Evolutionary conservation across 2,113 vertebrate species (phyloP).

Genomic region (Hemicordylus capensis): DNA sequence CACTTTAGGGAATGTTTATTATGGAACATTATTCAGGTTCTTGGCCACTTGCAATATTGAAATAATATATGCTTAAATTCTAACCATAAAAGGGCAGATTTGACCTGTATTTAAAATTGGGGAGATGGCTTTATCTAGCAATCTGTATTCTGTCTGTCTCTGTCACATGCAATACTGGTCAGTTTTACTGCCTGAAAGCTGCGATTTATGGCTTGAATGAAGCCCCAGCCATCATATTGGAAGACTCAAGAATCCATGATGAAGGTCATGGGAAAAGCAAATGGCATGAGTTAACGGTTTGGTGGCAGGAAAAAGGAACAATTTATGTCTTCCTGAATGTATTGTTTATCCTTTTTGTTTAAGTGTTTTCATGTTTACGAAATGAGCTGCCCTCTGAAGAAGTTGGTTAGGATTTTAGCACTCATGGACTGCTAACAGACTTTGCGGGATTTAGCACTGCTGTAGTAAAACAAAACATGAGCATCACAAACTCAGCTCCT

Average conservation of each 20-base stretch:
- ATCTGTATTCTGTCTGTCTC: too few relatives aligned
- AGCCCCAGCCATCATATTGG: neutral
- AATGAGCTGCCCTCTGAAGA: neutral
- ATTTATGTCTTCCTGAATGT: neutral
- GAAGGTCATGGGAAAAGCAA: neutral
- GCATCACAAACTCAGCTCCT: neutral
- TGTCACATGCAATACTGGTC: neutral
- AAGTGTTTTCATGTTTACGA: conserved; percentile 1
- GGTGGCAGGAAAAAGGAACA: neutral
- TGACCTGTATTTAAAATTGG: too few relatives aligned
- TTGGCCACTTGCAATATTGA: too few relatives aligned
- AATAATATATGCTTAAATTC: too few relatives aligned
- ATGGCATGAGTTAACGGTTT: neutral
- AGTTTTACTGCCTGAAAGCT: neutral
- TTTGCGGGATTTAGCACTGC: neutral
- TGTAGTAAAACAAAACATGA: too few relatives aligned
- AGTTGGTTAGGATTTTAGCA: neutral
- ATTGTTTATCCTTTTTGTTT: neutral
- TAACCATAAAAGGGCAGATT: too few relatives aligned
- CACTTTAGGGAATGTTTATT: too few relatives aligned
- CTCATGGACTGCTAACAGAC: neutral
- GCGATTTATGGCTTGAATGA: neutral
- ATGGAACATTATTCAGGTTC: too few relatives aligned
- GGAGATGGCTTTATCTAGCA: too few relatives aligned
- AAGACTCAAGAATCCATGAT: neutral